Base-by-base conservation (phyloP, 2,113 vertebrate species). In the Grammomys dolichurus region DNA sequence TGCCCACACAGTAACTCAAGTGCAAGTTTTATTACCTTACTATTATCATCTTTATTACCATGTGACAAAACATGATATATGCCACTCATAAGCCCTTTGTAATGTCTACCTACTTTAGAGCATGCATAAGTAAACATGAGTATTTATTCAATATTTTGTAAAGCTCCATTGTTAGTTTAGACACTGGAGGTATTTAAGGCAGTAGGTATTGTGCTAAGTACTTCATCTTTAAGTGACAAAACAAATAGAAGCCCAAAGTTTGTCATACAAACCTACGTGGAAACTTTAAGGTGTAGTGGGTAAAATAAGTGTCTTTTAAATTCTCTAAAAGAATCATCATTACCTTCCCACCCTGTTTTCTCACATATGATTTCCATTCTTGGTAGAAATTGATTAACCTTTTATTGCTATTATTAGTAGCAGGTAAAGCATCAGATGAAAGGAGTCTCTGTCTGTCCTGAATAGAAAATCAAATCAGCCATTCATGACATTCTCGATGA, bases 381-480 rank as follows among this genome's bases (percentile, higher is more conserved):
- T 76, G 22, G 70, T 70, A 60, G 48, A 84, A 87, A 93, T 11
- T 91, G 54, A 96, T 95, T 87, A 95, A 95, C 85, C 58, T 96
- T 96, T 96, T 81, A 94, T 72, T 93, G 28, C 93, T 80, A 33
- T 95, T 87, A 92, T 92, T 95, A 67, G 20, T 80, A 84, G 26
- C 89, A 80, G 75, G n/a, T 75, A 40, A 69, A 89, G 91, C 24
- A 90, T 40, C n/a, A 75, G 54, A 93, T 46, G 33, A 88, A 78
- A 96, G 60, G 7, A 58, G 24, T 51, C 89, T 69, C 48, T 13
- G 58, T 60, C 80, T 70, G 46, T 93, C 87, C 40, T 96, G 85
- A 96, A 69, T 56, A 93, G 40, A 96, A 96, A 96, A 85, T 80
- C 76, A 93, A 91, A 91, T 56, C 36, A 96, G 92, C 60, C 69